Evolutionary conservation across 2,113 vertebrate species (phyloP).

Genomic region (Tragulus kanchil): DNA sequence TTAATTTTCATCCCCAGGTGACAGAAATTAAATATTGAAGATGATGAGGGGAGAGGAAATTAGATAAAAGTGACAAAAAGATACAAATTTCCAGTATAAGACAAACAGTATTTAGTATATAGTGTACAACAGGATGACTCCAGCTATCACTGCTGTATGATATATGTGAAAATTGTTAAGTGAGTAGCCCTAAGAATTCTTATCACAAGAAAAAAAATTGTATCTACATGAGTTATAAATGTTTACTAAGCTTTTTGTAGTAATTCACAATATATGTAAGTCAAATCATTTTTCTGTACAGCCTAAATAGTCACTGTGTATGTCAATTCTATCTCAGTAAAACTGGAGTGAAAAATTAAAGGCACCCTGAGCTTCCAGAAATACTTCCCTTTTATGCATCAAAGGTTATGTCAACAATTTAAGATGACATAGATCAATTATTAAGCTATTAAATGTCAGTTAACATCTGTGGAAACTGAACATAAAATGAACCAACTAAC

Average conservation of each 20-base stretch:
- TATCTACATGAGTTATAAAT: not conserved
- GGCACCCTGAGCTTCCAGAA: slow-evolving; percentile 55
- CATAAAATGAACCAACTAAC: slow-evolving; percentile 84
- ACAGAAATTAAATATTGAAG: not conserved
- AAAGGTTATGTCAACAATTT: slow-evolving; percentile 72
- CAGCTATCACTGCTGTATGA: not conserved
- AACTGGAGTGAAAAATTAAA: not conserved
- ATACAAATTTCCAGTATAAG: not conserved
- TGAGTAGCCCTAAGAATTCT: not conserved
- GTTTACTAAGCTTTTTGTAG: not conserved
- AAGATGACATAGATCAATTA: slow-evolving; percentile 86
- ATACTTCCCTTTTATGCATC: slow-evolving; percentile 61
- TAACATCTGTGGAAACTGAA: slow-evolving; percentile 85
- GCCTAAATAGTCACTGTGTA: not conserved
- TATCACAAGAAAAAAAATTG: not conserved
- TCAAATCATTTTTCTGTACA: not conserved
- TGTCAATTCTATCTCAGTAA: not conserved
- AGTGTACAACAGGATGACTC: not conserved
- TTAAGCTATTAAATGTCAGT: slow-evolving; percentile 85
- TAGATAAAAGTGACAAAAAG: not conserved
- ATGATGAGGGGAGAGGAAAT: not conserved
- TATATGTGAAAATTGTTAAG: not conserved
- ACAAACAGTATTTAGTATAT: not conserved
- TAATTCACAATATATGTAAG: not conserved
- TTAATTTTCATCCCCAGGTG: not conserved